A percentile compares a stretch with the other conserved stretches of the same genome.
Evolutionary conservation across 2,797 vertebrate species (phyloP).

Genomic region (Thunnus albacares): DNA sequence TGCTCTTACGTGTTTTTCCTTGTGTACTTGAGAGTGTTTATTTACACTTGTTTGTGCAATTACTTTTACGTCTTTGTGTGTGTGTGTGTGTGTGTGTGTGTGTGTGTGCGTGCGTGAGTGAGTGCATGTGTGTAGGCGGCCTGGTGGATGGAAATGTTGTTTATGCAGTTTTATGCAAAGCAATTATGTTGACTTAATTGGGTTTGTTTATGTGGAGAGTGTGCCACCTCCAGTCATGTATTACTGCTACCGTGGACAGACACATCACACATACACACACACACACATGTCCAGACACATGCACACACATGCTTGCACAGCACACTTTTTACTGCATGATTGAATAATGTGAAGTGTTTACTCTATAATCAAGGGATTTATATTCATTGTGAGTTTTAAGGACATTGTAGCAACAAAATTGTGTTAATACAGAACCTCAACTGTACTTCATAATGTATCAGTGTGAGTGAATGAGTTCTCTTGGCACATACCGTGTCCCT

Average conservation of each 20-base stretch:
- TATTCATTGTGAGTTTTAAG: slow-evolving; percentile 59
- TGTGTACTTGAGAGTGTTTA: slow-evolving; percentile 69
- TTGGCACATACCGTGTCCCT: neutral
- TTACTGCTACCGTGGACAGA: slow-evolving; percentile 66
- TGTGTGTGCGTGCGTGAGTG: slow-evolving; percentile 23
- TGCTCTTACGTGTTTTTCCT: slow-evolving; percentile 49
- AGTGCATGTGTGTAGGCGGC: slow-evolving; percentile 63
- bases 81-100: slow-evolving; percentile 14
- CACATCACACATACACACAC: neutral
- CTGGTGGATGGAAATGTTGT: slow-evolving; percentile 81
- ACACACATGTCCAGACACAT: neutral
- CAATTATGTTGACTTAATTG: slow-evolving; percentile 86
- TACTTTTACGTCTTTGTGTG: slow-evolving; percentile 55
- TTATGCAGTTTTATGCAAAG: slow-evolving; percentile 85
- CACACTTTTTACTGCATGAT: slow-evolving; percentile 54
- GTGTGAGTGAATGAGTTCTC: slow-evolving; percentile 19
- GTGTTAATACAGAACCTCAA: slow-evolving; percentile 28
- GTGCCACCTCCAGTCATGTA: slow-evolving; percentile 83
- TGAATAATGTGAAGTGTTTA: slow-evolving; percentile 72
- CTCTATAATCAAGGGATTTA: slow-evolving; percentile 52
- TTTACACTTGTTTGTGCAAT: slow-evolving; percentile 75
- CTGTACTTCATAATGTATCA: slow-evolving; percentile 34
- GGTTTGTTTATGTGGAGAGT: slow-evolving; percentile 84
- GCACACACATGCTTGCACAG: slow-evolving; percentile 39
- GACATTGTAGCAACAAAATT: slow-evolving; percentile 37